Evolutionary conservation across 1,140 invertebrate genomes (phyloP).

Genomic region (Ips nitidus): DNA sequence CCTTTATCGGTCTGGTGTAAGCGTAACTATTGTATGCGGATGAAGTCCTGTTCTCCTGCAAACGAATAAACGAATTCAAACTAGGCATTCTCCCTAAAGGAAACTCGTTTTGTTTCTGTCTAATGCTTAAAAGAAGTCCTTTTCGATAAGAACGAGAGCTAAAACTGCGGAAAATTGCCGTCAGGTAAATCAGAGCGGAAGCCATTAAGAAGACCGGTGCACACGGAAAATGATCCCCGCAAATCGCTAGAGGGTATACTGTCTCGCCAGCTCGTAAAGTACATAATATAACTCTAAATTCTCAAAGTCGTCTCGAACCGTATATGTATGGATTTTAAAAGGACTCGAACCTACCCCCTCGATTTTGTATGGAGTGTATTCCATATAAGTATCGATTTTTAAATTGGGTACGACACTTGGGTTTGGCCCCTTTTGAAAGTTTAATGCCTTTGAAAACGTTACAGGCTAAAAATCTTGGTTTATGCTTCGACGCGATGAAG

Average conservation of each 20-base stretch:
- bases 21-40: conserved; percentile 37
- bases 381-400: no score
- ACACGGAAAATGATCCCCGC: conserved; percentile 4
- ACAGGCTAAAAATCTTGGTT: no score
- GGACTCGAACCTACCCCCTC: no score
- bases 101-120: no score
- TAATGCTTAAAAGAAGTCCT: no score
- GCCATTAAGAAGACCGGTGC: conserved; percentile 1
- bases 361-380: no score
- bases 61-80: neutral
- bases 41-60: conserved; percentile 43
- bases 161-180: conserved; percentile 3
- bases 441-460: no score
- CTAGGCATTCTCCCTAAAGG: no score
- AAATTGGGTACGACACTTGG: no score
- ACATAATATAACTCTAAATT: conserved; percentile 3
- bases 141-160: neutral
- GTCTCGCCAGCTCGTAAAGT: conserved; percentile 5
- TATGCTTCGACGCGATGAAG: no score
- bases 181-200: conserved; percentile 4
- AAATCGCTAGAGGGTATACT: conserved; percentile 3
- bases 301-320: neutral
- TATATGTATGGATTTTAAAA: no score
- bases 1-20: conserved; percentile 46
- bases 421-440: no score